Percentiles rank a stretch among this genome's conserved stretches.
Evolutionary conservation across 23 tunicate genomes (phyloP).

Genomic region (Corella eumyota): DNA sequence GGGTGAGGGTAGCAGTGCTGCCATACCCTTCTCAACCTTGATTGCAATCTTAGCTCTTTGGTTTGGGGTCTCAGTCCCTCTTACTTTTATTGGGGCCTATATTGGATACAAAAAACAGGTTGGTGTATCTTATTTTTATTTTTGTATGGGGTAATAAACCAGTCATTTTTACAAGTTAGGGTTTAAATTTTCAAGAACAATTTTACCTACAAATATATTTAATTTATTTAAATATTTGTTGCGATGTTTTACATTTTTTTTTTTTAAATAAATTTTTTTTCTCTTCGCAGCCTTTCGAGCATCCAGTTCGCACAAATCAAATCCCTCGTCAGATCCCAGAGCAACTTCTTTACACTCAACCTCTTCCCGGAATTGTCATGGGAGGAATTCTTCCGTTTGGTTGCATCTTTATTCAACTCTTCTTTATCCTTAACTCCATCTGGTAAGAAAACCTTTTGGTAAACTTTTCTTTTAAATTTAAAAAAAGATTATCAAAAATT

Average conservation of each 20-base stretch:
- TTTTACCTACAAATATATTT: not conserved
- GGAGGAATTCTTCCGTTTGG: slow-evolving; percentile 99
- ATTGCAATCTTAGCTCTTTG: slow-evolving; percentile 89
- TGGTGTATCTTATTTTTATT: too few relatives aligned
- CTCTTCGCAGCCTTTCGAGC: slow-evolving; percentile 59
- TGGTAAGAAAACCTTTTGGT: slow-evolving; percentile 42
- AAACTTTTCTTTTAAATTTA: not conserved
- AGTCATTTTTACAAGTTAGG: too few relatives aligned
- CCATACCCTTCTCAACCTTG: slow-evolving; percentile 94
- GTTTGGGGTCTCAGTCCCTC: slow-evolving; percentile 96
- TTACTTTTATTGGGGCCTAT: slow-evolving; percentile 92
- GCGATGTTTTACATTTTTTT: not conserved
- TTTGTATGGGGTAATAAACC: too few relatives aligned
- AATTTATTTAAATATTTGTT: too few relatives aligned
- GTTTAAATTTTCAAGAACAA: not conserved
- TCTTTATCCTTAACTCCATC: slow-evolving; percentile 94
- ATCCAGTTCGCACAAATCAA: slow-evolving; percentile 87
- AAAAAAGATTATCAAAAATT: not conserved
- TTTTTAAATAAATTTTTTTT: not conserved
- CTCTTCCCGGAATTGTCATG: slow-evolving; percentile 84
- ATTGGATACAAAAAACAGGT: slow-evolving; percentile 87
- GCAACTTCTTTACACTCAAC: slow-evolving; percentile 74
- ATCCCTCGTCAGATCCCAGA: slow-evolving; percentile 97
- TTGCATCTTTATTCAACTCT: slow-evolving; percentile 97
- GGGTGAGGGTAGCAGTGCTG: slow-evolving; percentile 91